Conservation (phyloP, 2,797 vertebrate genomes). For the Enteromius thamalakanensis region DNA sequence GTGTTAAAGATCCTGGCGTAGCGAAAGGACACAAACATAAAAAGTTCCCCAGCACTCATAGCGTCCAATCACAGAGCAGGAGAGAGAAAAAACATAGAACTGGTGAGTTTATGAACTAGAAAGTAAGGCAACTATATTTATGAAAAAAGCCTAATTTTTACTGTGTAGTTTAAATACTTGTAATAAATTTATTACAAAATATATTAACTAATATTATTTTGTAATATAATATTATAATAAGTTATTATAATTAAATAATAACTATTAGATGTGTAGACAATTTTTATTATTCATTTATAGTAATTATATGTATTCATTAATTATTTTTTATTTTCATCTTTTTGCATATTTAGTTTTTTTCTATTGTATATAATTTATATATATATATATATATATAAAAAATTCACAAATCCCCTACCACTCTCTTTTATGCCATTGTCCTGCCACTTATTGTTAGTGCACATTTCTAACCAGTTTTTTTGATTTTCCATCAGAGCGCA, state of each 20-base stretch:
- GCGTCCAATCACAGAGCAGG: slow-evolving; percentile 38
- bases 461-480: not conserved
- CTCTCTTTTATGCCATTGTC: not conserved
- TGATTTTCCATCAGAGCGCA: slow-evolving; percentile 44
- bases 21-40: slow-evolving; percentile 59
- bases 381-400: not conserved
- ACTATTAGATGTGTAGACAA: not conserved
- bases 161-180: not conserved
- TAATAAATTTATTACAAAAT: not conserved
- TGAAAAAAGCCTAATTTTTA: not conserved
- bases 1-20: slow-evolving; percentile 60
- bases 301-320: not conserved
- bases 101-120: slow-evolving; percentile 21
- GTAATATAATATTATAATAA: too few species aligned
- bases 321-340: not conserved
- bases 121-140: not conserved
- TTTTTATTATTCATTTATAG: not conserved
- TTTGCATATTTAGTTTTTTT: not conserved
- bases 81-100: slow-evolving; percentile 50
- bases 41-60: slow-evolving; percentile 62
- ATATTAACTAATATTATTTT: not conserved
- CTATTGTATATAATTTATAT: too few species aligned
- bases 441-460: not conserved
- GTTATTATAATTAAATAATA: not conserved
- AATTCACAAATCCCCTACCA: not conserved